Evolutionary conservation across 2,113 vertebrate species (phyloP), one percentile per base, ranked within the genome.

Genomic region (Pholis gunnellus): DNA sequence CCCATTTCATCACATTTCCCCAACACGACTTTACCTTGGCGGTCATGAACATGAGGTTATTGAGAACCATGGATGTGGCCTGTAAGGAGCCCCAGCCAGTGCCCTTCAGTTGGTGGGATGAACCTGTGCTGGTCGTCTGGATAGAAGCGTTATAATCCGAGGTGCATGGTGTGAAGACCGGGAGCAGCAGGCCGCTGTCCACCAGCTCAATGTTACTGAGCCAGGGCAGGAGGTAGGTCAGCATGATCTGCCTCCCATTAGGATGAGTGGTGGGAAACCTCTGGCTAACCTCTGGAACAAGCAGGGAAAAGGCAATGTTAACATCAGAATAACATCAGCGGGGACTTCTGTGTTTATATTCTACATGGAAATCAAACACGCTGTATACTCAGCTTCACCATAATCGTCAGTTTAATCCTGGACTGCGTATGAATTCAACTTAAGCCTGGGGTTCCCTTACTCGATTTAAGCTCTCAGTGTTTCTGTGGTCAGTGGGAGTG

Each of bases 1-100:
- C 9, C 8, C 13, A 50, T 72, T 61, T 63, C 9, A 46, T 66
- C n/a, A 17, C 9, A 69, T 56, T 14, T 11, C 9, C 29, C 34
- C 14, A 56, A 52, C 11, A n/a, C 20, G 5, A 6, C 42, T 31
- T 81, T 95, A 99, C 98, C 97, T 99, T 99, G 79, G 98, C 97
- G 0, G 98, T 99, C 98, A 99, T 99, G 92, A 97, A 99, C 98
- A 99, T 97, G 82, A 99, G 97, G 93, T 99, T 99, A 92, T 99
- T 99, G 73, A 99, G 97, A 79, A 99, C 97, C 79, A 99, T 93
- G 0, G 97, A 97, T 0, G 98, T 99, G 68, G 98, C 98, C 87
- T 97, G 97, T 11, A 97, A 95, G 46, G 98, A 99, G 65, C 98
- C 98, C 98, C 98, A 99, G 87, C 98, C 98, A 2, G 78, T 97